These are phyloP conservation scores for Leucosticte australis DNA, from an alignment of 2,113 vertebrate species.

Conservation along the genomic window DNA sequence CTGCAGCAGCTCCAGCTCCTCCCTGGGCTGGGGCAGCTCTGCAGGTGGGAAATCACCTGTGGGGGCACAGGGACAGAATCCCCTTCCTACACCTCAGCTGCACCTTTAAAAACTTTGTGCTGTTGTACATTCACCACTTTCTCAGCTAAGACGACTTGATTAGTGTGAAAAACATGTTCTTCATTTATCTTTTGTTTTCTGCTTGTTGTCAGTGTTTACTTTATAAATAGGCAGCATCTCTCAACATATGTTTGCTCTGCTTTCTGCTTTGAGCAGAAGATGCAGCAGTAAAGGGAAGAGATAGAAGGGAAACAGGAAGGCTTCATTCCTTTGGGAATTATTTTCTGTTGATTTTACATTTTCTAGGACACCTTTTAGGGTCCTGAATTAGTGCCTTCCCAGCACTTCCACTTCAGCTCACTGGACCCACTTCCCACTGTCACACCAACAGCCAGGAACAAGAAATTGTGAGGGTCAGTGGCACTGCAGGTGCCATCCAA, in stretches of 20 bases:
- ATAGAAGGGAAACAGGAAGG: not conserved
- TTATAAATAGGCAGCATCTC: slow-evolving; percentile 46
- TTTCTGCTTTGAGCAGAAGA: slow-evolving; percentile 24
- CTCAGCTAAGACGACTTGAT: not conserved
- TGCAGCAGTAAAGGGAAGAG: not conserved
- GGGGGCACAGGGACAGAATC: not conserved
- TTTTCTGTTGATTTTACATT: not conserved
- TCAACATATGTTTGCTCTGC: slow-evolving; percentile 50
- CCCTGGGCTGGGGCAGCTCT: not conserved
- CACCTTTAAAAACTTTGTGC: not conserved
- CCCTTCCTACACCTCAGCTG: not conserved
- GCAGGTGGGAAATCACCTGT: not conserved
- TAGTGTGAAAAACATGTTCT: slow-evolving; percentile 11
- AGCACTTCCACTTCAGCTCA: not conserved
- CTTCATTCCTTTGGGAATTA: not conserved
- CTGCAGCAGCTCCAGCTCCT: not conserved
- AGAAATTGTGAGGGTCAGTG: not conserved
- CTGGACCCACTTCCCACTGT: not conserved
- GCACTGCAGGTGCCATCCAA: not conserved
- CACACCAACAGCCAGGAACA: not conserved
- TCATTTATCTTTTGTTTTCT: slow-evolving; percentile 37
- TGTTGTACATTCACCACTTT: not conserved
- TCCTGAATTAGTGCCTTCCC: not conserved
- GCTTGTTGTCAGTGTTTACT: slow-evolving; percentile 44
- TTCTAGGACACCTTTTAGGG: not conserved